phyloP scores from a whole-genome alignment of 2,888 invertebrate species.

The Homarus gammarus region DNA sequence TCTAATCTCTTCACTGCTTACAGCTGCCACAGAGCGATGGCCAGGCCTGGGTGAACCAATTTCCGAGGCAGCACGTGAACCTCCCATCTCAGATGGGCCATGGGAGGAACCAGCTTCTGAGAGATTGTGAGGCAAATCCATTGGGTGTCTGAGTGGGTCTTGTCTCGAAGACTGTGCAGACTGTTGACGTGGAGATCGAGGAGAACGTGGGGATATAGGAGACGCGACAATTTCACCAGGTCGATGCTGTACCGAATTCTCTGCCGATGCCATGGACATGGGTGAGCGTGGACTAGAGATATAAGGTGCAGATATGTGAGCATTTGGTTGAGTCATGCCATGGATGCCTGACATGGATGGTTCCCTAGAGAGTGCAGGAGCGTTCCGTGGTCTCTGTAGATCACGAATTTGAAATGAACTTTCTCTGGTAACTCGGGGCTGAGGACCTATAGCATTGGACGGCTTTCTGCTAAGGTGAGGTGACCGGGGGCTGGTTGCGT shows the following conservation, averaged over 20 bases:
- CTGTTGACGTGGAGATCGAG: slow-evolving; percentile 39
- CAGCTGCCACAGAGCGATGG: slow-evolving; percentile 49
- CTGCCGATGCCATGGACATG: slow-evolving; percentile 5
- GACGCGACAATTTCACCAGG: slow-evolving; percentile 42
- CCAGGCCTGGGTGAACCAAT: slow-evolving; percentile 65
- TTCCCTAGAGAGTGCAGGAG: slow-evolving; percentile 52
- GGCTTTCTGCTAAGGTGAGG: slow-evolving; percentile 54
- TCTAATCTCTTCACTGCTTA: slow-evolving; percentile 53
- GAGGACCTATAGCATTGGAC: slow-evolving; percentile 49
- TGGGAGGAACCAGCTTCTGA: slow-evolving; percentile 55
- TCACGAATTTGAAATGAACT: slow-evolving; percentile 59
- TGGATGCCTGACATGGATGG: slow-evolving; percentile 62
- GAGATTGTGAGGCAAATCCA: slow-evolving; percentile 71
- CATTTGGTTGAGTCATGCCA: slow-evolving; percentile 35
- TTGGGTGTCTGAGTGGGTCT: slow-evolving; percentile 23
- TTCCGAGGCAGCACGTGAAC: slow-evolving; percentile 63
- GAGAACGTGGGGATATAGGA: slow-evolving; percentile 56
- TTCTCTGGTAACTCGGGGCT: slow-evolving; percentile 36
- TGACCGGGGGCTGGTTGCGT: slow-evolving; percentile 35
- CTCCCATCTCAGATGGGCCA: slow-evolving; percentile 55
- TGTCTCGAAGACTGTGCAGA: slow-evolving; percentile 24
- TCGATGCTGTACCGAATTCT: slow-evolving; percentile 38
- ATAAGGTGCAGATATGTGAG: slow-evolving; percentile 16
- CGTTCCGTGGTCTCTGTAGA: slow-evolving; percentile 33
- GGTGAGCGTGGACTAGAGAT: slow-evolving; percentile 51